phyloP scores from a whole-genome alignment of 2,888 invertebrate genomes.

The Thalpophila matura region DNA sequence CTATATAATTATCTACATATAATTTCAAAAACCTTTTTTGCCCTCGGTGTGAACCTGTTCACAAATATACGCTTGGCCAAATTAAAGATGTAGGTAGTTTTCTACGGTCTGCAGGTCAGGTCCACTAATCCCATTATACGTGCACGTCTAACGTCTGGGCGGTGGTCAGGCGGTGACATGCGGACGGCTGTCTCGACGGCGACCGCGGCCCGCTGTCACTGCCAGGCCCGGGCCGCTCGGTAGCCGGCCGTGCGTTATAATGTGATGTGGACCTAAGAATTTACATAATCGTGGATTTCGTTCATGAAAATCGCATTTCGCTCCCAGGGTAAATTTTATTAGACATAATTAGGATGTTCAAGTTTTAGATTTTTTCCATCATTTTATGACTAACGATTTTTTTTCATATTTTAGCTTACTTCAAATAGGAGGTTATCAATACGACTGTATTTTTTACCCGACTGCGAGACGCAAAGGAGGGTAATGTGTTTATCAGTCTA shows the following conservation, averaged over 20 bases:
- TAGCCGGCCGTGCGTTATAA: conserved; percentile 22
- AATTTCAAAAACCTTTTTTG: too few relatives aligned
- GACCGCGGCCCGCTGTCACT: conserved; percentile 18
- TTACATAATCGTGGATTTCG: background rate
- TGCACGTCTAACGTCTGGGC: background rate
- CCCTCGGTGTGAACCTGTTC: too few relatives aligned
- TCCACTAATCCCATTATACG: background rate
- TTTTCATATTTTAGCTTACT: too few relatives aligned
- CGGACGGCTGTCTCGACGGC: background rate
- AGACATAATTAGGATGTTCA: background rate
- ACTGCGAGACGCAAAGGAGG: too few relatives aligned
- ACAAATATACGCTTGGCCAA: background rate
- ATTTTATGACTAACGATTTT: too few relatives aligned
- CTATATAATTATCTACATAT: too few relatives aligned
- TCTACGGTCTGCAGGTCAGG: too few relatives aligned
- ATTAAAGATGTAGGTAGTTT: background rate
- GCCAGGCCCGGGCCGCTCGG: conserved; percentile 10
- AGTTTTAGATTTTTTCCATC: background rate
- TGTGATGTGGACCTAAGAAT: background rate
- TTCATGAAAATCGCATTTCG: background rate
- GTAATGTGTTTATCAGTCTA: too few relatives aligned
- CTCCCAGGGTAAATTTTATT: background rate
- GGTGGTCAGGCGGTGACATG: background rate
- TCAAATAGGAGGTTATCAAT: too few relatives aligned
- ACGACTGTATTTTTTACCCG: too few relatives aligned